These are phyloP conservation scores for Apogon hyalosoma DNA, from an alignment of 2,797 vertebrate genomes.

Conservation along the genomic window DNA sequence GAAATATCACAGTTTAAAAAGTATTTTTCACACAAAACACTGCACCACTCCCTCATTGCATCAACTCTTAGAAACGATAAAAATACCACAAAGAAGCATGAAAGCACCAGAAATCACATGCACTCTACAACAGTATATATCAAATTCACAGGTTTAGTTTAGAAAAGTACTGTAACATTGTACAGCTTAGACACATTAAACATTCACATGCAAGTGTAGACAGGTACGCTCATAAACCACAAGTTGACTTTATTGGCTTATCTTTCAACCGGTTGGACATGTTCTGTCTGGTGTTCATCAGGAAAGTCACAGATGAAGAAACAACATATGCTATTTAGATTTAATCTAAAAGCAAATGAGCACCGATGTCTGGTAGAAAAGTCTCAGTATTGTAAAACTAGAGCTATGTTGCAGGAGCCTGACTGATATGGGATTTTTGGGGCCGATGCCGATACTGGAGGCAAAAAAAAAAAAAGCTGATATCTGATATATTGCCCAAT, in stretches of 20 bases:
- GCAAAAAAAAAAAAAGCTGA: too few species aligned
- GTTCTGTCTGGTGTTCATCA: neutral
- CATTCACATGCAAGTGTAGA: neutral
- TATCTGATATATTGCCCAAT: too few species aligned
- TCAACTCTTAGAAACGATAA: neutral
- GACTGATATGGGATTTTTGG: too few species aligned
- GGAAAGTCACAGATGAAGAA: neutral
- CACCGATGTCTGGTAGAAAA: neutral
- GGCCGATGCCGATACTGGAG: too few species aligned
- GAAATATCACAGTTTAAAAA: too few species aligned
- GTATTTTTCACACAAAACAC: too few species aligned
- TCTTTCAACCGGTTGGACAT: conserved; percentile 13
- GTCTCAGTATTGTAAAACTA: conserved; percentile 9
- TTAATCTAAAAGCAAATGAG: conserved; percentile 3
- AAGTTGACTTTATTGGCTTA: neutral
- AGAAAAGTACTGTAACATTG: neutral
- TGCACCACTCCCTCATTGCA: neutral
- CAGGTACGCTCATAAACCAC: neutral
- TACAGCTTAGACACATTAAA: neutral
- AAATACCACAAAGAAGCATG: neutral
- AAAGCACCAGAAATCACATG: neutral
- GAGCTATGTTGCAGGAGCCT: neutral
- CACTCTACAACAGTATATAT: neutral
- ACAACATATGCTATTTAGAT: conserved; percentile 19
- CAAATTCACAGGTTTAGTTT: neutral